phyloP scores from a whole-genome alignment of 2,888 invertebrate species.

The Metopia argyrocephala region DNA sequence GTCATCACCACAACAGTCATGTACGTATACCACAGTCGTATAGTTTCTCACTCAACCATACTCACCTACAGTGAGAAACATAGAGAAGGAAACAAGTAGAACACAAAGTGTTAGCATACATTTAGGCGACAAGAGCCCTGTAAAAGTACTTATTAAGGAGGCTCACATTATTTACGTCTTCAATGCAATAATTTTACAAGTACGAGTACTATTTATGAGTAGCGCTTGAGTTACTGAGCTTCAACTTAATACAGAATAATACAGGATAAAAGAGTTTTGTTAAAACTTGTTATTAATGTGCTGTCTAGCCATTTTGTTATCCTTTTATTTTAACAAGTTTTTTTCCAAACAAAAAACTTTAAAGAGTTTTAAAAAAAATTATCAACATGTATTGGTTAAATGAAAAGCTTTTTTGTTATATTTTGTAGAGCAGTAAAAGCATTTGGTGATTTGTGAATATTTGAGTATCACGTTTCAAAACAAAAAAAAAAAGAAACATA shows the following conservation, averaged over 20 bases:
- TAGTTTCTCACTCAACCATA: neutral
- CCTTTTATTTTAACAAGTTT: neutral
- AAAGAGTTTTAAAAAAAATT: conserved; percentile 53
- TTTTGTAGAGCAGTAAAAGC: neutral
- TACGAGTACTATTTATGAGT: too few relatives aligned
- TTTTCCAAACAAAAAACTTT: conserved; percentile 3
- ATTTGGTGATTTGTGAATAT: conserved; percentile 5
- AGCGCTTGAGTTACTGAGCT: neutral
- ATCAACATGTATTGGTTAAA: conserved; percentile 34
- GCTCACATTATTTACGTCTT: too few relatives aligned
- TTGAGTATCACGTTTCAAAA: neutral
- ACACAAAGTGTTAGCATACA: neutral
- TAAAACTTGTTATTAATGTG: conserved; percentile 61
- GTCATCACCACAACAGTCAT: conserved; percentile 63
- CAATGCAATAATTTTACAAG: too few relatives aligned
- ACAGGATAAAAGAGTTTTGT: conserved; percentile 40
- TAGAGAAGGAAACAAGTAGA: neutral
- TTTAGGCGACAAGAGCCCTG: conserved; percentile 35
- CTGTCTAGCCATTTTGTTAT: conserved; percentile 42
- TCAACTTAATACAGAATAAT: conserved; percentile 3
- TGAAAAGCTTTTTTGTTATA: neutral
- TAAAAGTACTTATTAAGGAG: neutral
- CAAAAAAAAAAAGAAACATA: neutral
- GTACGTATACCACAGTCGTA: conserved; percentile 36
- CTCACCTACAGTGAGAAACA: neutral